A percentile compares a stretch with the other conserved stretches of the same genome.
Conservation (phyloP, 2,888 invertebrate species). For the Tuberolachnus salignus region DNA sequence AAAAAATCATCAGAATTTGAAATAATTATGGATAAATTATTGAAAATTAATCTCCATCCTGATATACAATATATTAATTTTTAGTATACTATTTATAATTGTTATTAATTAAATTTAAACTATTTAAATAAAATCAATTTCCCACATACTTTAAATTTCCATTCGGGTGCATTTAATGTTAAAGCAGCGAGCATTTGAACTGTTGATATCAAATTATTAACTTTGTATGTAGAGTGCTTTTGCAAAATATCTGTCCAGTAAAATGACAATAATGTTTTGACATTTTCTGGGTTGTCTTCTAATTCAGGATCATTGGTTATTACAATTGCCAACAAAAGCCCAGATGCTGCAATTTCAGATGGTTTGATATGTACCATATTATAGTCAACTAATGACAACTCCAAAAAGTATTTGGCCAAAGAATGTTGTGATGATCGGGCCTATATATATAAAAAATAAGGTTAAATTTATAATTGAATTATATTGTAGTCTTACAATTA, state of each 20-base stretch:
- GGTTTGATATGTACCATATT: slow-evolving; percentile 78
- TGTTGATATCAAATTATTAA: slow-evolving; percentile 73
- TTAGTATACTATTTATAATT: too few relatives aligned
- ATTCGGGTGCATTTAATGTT: slow-evolving; percentile 72
- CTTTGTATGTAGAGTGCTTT: slow-evolving; percentile 78
- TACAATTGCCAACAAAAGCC: slow-evolving; percentile 72
- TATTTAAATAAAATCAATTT: too few relatives aligned
- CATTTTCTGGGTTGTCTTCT: slow-evolving; percentile 61
- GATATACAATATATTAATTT: too few relatives aligned
- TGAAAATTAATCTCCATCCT: too few relatives aligned
- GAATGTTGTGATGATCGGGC: slow-evolving; percentile 74
- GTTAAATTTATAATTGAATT: neutral
- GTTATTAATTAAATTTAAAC: too few relatives aligned
- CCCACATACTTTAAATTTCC: slow-evolving; percentile 69
- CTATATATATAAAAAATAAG: slow-evolving; percentile 62
- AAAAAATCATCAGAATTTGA: too few relatives aligned
- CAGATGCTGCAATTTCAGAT: slow-evolving; percentile 82
- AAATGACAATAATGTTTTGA: slow-evolving; percentile 62
- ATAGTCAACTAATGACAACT: slow-evolving; percentile 82
- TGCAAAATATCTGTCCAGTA: slow-evolving; percentile 76
- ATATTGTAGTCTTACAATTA: too few relatives aligned
- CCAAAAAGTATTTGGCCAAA: slow-evolving; percentile 89
- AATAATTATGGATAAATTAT: too few relatives aligned
- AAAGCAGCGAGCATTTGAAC: slow-evolving; percentile 74
- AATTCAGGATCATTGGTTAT: slow-evolving; percentile 61